A percentile compares a stretch with the other conserved stretches of the same genome.
Conservation (phyloP, 64 coral and sea anemone species). For the Astreopora myriophthalma region DNA sequence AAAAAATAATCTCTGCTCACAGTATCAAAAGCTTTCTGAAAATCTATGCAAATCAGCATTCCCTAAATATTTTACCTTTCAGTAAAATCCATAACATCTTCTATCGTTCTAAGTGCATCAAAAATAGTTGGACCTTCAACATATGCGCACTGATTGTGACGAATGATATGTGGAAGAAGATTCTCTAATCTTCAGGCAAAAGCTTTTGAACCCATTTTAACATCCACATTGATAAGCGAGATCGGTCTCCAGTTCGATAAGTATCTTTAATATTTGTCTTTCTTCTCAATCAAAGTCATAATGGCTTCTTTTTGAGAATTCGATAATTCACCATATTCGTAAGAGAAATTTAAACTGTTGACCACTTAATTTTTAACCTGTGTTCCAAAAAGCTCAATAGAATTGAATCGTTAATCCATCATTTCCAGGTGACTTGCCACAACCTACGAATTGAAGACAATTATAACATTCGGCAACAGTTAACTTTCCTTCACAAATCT, state of each 20-base stretch:
- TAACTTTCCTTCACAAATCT: slow-evolving; percentile 7
- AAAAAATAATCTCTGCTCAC: too few species aligned
- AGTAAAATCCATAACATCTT: too few species aligned
- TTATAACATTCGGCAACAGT: slow-evolving; percentile 46
- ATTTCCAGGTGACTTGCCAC: slow-evolving; percentile 30
- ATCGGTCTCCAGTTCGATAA: slow-evolving; percentile 17
- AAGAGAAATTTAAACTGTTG: slow-evolving; percentile 8
- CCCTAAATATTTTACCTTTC: too few species aligned
- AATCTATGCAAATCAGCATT: too few species aligned
- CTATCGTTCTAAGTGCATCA: too few species aligned
- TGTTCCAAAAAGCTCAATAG: slow-evolving; percentile 35
- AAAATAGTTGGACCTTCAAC: too few species aligned
- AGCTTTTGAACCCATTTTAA: too few species aligned
- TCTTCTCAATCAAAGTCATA: slow-evolving; percentile 39
- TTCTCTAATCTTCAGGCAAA: too few species aligned
- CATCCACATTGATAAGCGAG: background rate
- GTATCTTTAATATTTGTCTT: slow-evolving; percentile 1
- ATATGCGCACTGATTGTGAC: too few species aligned
- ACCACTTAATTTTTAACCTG: background rate
- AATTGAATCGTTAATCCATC: slow-evolving; percentile 16
- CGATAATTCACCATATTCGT: background rate
- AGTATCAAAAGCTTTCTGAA: too few species aligned
- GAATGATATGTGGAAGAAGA: too few species aligned
- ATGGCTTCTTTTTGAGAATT: slow-evolving; percentile 30
- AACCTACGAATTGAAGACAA: background rate